Conservation (phyloP, 2,888 invertebrate genomes). For the Orthonychiurus folsomi region DNA sequence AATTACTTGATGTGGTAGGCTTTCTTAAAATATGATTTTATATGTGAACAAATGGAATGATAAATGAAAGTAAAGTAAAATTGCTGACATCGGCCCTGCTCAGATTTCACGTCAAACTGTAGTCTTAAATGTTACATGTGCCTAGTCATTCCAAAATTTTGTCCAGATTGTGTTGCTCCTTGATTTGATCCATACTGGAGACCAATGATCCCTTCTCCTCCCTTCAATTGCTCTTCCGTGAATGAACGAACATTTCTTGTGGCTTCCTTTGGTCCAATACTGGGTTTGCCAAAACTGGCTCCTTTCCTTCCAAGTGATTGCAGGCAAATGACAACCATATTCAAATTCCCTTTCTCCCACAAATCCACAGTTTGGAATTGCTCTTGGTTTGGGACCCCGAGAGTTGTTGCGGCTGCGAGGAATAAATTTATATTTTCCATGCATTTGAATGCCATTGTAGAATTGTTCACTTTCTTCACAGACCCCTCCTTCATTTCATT, state of each 20-base stretch:
- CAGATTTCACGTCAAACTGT: too few species aligned
- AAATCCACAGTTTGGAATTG: constrained; percentile 95
- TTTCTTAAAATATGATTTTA: too few species aligned
- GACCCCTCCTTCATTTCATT: constrained; percentile 76
- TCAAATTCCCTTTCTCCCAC: constrained; percentile 92
- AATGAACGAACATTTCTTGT: constrained; percentile 91
- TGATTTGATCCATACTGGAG: constrained; percentile 96
- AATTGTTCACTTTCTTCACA: constrained; percentile 85
- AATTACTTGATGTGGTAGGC: too few species aligned
- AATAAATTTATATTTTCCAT: constrained; percentile 98
- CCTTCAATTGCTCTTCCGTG: constrained; percentile 85
- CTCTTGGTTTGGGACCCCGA: constrained; percentile 89
- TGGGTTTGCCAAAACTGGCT: constrained; percentile 65
- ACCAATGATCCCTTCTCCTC: constrained; percentile 85
- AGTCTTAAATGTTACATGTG: constrained; percentile 91
- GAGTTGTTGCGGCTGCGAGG: constrained; percentile 66
- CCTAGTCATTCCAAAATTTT: constrained; percentile 93
- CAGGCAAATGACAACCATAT: constrained; percentile 89
- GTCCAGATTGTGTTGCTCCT: constrained; percentile 91
- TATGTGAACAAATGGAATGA: too few species aligned
- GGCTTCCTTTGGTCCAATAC: constrained; percentile 92
- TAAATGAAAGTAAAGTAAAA: too few species aligned
- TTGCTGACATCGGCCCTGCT: too few species aligned
- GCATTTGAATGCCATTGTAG: constrained; percentile 89
- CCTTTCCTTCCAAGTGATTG: constrained; percentile 86